phyloP scores from a whole-genome alignment of 1,140 invertebrate genomes.

The Reticulitermes speratus region DNA sequence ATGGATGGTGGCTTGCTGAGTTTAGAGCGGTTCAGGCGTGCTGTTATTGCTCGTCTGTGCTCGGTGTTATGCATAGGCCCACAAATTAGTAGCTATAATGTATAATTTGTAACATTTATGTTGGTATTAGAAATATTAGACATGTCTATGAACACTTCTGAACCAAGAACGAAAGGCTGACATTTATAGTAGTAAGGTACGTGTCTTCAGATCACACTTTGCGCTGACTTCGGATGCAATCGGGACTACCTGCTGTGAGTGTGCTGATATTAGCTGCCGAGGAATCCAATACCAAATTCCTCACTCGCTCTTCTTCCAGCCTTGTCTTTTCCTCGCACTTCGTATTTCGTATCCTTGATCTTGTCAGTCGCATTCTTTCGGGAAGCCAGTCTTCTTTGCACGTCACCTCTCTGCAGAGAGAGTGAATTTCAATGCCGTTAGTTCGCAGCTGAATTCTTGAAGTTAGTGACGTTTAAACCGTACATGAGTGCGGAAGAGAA shows the following conservation, averaged over 20 bases:
- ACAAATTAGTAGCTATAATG: too few relatives aligned
- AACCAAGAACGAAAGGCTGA: too few relatives aligned
- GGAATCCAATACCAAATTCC: slow-evolving; percentile 33
- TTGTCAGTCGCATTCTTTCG: slow-evolving; percentile 23
- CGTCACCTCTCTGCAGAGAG: background rate
- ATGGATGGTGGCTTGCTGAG: too few relatives aligned
- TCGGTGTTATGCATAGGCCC: too few relatives aligned
- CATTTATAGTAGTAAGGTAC: background rate
- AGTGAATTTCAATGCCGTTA: background rate
- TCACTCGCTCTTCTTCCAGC: slow-evolving; percentile 16
- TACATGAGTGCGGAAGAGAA: too few relatives aligned
- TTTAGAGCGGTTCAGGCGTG: too few relatives aligned
- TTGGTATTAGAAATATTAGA: too few relatives aligned
- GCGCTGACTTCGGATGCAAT: background rate
- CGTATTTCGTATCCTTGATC: slow-evolving; percentile 15
- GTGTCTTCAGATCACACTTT: background rate
- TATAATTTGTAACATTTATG: too few relatives aligned
- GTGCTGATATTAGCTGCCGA: background rate
- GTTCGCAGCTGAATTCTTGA: background rate
- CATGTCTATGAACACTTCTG: too few relatives aligned
- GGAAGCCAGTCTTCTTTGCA: background rate
- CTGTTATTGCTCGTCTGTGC: too few relatives aligned
- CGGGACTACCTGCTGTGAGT: background rate
- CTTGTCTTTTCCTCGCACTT: background rate
- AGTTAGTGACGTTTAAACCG: too few relatives aligned